Evolutionary conservation across 92 coral and sea anemone species (phyloP).

Genomic region (Epizoanthus stellaris): DNA sequence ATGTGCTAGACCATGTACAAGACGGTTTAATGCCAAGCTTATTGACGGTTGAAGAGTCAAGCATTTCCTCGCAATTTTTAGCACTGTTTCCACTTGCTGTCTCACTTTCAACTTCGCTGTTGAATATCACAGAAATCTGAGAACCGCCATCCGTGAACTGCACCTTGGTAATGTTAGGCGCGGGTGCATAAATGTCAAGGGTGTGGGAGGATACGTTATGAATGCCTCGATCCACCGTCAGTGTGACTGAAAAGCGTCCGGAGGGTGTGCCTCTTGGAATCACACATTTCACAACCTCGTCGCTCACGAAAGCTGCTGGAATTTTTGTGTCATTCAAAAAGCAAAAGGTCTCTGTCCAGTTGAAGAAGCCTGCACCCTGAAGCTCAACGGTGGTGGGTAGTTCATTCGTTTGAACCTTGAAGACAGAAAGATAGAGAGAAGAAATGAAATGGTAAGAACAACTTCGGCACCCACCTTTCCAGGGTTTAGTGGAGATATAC

Average conservation of each 20-base stretch:
- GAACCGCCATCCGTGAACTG: constrained; percentile 53
- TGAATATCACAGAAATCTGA: constrained; percentile 29
- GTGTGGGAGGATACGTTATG: neutral
- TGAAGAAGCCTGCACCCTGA: constrained; percentile 13
- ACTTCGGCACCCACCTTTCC: no score
- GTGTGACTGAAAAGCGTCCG: neutral
- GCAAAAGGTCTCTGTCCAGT: constrained; percentile 29
- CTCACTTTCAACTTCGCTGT: constrained; percentile 38
- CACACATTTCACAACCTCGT: neutral
- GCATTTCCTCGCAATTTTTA: constrained; percentile 43
- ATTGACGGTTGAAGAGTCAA: constrained; percentile 12
- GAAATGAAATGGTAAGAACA: no score
- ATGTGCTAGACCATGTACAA: constrained; percentile 46
- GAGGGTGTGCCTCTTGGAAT: neutral
- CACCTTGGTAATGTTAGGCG: constrained; percentile 28
- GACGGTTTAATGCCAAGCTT: constrained; percentile 35
- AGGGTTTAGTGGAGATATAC: no score
- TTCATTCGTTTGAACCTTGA: constrained; percentile 22
- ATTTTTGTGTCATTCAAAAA: neutral
- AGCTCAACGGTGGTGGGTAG: constrained; percentile 5
- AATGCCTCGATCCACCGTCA: constrained; percentile 23
- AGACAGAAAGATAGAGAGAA: no score
- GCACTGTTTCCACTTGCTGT: neutral
- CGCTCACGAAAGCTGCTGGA: constrained; percentile 2
- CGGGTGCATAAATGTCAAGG: constrained; percentile 36